Evolutionary conservation across 2,113 vertebrate genomes (phyloP).

Genomic region (Astur gentilis): DNA sequence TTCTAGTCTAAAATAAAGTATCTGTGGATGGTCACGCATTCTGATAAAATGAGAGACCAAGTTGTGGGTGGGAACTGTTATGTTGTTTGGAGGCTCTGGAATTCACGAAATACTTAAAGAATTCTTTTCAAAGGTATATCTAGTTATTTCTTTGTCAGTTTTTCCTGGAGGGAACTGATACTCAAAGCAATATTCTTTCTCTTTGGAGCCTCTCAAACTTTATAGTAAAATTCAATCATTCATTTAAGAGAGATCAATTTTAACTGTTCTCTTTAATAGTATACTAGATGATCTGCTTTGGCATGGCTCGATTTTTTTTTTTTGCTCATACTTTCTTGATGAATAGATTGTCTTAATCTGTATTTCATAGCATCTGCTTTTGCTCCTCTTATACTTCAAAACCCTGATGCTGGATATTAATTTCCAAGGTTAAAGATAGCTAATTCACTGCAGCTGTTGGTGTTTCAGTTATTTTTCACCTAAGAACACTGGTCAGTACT

Average conservation of each 20-base stretch:
- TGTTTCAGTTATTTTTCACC: neutral
- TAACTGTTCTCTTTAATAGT: neutral
- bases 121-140: neutral
- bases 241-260: neutral
- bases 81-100: neutral
- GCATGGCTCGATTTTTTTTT: neutral
- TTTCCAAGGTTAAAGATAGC: neutral
- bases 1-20: neutral
- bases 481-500: neutral
- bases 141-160: fast-evolving
- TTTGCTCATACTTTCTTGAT: neutral
- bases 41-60: neutral
- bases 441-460: neutral
- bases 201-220: neutral
- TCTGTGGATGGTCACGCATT: neutral
- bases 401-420: neutral
- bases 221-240: neutral
- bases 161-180: neutral
- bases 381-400: neutral
- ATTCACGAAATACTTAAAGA: neutral
- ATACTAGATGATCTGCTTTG: neutral
- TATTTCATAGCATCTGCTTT: neutral
- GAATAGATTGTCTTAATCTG: neutral
- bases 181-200: neutral
- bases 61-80: neutral